phyloP scores from a whole-genome alignment of 2,113 vertebrate genomes.

The Chinchilla lanigera region DNA sequence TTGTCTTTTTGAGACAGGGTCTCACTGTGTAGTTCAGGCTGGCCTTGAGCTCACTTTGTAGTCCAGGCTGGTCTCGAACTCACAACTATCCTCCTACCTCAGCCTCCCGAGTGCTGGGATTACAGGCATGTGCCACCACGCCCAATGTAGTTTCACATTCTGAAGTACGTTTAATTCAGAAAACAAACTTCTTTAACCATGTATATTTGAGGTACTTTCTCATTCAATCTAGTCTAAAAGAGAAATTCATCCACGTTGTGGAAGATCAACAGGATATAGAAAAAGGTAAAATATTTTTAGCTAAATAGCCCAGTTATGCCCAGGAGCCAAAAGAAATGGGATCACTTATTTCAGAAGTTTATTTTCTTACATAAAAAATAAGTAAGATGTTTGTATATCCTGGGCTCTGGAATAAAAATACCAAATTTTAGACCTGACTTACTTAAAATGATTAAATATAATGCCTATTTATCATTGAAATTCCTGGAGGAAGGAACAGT shows the following conservation, averaged over 20 bases:
- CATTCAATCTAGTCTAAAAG: slow-evolving; percentile 46
- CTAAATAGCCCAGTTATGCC: slow-evolving; percentile 56
- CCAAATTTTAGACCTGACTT: slow-evolving; percentile 63
- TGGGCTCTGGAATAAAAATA: slow-evolving; percentile 68
- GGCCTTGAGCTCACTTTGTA: too few relatives aligned
- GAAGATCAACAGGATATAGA: slow-evolving; percentile 18
- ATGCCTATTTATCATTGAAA: slow-evolving; percentile 58
- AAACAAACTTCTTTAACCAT: slow-evolving; percentile 41
- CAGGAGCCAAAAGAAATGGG: slow-evolving; percentile 32
- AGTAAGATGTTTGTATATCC: slow-evolving; percentile 45
- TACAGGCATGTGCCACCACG: too few relatives aligned
- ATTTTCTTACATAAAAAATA: slow-evolving; percentile 56
- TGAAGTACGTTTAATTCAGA: slow-evolving; percentile 70
- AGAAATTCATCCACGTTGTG: neutral
- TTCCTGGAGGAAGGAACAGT: slow-evolving; percentile 25
- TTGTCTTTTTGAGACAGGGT: too few relatives aligned
- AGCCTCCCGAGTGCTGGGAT: too few relatives aligned
- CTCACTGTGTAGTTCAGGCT: too few relatives aligned
- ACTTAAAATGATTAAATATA: slow-evolving; percentile 66
- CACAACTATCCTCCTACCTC: too few relatives aligned
- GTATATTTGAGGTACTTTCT: slow-evolving; percentile 57
- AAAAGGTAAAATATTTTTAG: neutral
- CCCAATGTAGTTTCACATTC: too few relatives aligned
- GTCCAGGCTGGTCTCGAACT: too few relatives aligned
- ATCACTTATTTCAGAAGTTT: slow-evolving; percentile 49